phyloP scores from a whole-genome alignment of 2,797 vertebrate genomes.

The Cynodonichthys magdalenae region DNA sequence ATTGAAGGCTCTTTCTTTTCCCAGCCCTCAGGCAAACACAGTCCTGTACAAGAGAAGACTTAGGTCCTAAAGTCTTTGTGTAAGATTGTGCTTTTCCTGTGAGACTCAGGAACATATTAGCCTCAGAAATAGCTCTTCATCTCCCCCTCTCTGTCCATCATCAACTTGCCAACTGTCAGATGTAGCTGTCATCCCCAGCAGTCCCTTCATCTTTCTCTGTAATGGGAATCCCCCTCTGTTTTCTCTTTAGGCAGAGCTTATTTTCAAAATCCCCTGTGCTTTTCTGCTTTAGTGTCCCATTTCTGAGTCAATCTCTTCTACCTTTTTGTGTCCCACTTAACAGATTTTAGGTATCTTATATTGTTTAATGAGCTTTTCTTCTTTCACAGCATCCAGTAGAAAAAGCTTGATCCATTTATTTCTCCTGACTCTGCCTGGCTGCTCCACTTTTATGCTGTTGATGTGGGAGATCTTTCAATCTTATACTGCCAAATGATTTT shows the following conservation, averaged over 20 bases:
- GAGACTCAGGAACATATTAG: slow-evolving; percentile 37
- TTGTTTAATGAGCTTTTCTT: slow-evolving; percentile 36
- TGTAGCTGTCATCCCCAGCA: slow-evolving; percentile 63
- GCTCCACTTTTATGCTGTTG: slow-evolving; percentile 19
- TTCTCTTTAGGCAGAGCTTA: slow-evolving; percentile 41
- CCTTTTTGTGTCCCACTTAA: slow-evolving; percentile 33
- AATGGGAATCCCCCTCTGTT: slow-evolving; percentile 67
- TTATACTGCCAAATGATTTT: slow-evolving; percentile 17
- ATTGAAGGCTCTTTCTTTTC: slow-evolving; percentile 12
- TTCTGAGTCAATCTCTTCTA: slow-evolving; percentile 29
- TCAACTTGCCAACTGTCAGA: slow-evolving; percentile 58
- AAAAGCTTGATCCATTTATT: slow-evolving; percentile 4
- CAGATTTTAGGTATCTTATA: slow-evolving; percentile 40
- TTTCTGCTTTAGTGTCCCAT: slow-evolving; percentile 20
- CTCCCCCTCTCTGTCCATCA: slow-evolving; percentile 62
- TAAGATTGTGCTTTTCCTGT: slow-evolving; percentile 26
- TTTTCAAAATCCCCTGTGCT: slow-evolving; percentile 36
- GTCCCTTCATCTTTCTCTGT: slow-evolving; percentile 66
- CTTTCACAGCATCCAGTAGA: background rate
- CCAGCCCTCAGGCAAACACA: background rate
- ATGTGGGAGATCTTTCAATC: slow-evolving; percentile 30
- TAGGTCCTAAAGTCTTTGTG: slow-evolving; percentile 32
- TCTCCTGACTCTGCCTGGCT: slow-evolving; percentile 1
- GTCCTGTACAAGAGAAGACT: slow-evolving; percentile 25
- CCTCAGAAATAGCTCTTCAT: slow-evolving; percentile 39